A percentile compares a stretch with the other conserved stretches of the same genome.
Conservation (phyloP, 2,797 vertebrate species). For the Ctenochaetus hawaiiensis region DNA sequence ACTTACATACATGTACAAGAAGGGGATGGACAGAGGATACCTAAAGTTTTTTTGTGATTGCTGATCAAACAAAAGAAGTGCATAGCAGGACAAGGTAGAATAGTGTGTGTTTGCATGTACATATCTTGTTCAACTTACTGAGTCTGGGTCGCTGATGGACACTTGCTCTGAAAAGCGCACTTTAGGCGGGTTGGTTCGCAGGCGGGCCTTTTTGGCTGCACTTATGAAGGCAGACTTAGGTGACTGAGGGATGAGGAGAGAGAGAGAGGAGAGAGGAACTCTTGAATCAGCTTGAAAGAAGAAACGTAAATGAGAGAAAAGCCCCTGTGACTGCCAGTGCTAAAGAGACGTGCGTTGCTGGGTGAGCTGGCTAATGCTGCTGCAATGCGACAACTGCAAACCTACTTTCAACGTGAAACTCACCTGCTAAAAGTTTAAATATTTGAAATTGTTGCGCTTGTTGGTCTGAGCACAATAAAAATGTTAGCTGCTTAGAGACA, state of each 20-base stretch:
- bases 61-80: conserved; percentile 40
- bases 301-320: conserved; percentile 60
- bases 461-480: neutral
- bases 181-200: conserved; percentile 95
- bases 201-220: conserved; percentile 96
- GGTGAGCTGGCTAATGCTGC: conserved; percentile 34
- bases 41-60: conserved; percentile 7
- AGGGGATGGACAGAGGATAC: conserved; percentile 18
- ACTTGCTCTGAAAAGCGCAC: conserved; percentile 99
- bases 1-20: conserved; percentile 7
- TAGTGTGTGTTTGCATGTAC: conserved; percentile 12
- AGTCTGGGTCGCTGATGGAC: conserved; percentile 93
- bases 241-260: conserved; percentile 86
- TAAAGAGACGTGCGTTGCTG: conserved; percentile 38
- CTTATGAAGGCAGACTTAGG: conserved; percentile 99
- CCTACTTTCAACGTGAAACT: conserved; percentile 33
- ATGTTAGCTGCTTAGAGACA: neutral
- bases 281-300: conserved; percentile 44
- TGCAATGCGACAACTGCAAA: conserved; percentile 52
- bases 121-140: conserved; percentile 86
- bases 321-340: conserved; percentile 39
- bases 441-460: conserved; percentile 11
- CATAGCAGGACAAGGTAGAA: neutral
- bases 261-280: conserved; percentile 57
- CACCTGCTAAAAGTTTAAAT: conserved; percentile 22